A percentile compares a stretch with the other conserved stretches of the same genome.
phyloP scores from a whole-genome alignment of 2,113 vertebrate genomes.

The Micromys minutus region DNA sequence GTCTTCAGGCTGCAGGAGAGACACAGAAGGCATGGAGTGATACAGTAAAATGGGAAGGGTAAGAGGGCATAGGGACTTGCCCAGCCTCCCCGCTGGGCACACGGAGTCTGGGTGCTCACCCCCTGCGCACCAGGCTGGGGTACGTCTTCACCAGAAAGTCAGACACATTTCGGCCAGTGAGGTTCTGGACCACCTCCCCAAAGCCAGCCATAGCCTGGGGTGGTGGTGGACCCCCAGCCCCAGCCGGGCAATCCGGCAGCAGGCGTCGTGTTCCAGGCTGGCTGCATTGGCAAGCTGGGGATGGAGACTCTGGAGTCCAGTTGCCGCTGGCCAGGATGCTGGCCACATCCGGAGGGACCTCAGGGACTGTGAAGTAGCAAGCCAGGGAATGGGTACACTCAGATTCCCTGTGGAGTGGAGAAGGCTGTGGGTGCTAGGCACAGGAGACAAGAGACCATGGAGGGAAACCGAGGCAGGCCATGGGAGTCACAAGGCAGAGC shows the following conservation, averaged over 20 bases:
- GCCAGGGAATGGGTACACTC: background rate
- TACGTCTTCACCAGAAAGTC: slow-evolving; percentile 97
- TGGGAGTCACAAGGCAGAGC: background rate
- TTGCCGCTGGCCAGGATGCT: slow-evolving; percentile 83
- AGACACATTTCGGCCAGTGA: slow-evolving; percentile 92
- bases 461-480: background rate
- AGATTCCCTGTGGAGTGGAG: slow-evolving; percentile 18
- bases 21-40: rapidly evolving
- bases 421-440: background rate
- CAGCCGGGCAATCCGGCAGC: slow-evolving; percentile 90
- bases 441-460: background rate
- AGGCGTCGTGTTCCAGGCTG: slow-evolving; percentile 85
- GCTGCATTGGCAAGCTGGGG: slow-evolving; percentile 91
- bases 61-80: background rate
- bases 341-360: slow-evolving; percentile 75
- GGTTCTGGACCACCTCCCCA: slow-evolving; percentile 90
- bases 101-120: slow-evolving; percentile 81
- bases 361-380: slow-evolving; percentile 82
- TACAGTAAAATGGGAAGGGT: background rate
- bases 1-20: slow-evolving; percentile 87
- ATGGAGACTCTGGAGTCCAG: slow-evolving; percentile 85
- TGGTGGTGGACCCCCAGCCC: slow-evolving; percentile 89
- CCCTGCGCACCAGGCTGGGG: slow-evolving; percentile 91
- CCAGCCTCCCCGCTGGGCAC: background rate
- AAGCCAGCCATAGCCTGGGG: slow-evolving; percentile 87